A percentile compares a stretch with the other conserved stretches of the same genome.
Evolutionary conservation across 2,113 vertebrate species (phyloP).

Genomic region (Myrmophylax atrothorax): DNA sequence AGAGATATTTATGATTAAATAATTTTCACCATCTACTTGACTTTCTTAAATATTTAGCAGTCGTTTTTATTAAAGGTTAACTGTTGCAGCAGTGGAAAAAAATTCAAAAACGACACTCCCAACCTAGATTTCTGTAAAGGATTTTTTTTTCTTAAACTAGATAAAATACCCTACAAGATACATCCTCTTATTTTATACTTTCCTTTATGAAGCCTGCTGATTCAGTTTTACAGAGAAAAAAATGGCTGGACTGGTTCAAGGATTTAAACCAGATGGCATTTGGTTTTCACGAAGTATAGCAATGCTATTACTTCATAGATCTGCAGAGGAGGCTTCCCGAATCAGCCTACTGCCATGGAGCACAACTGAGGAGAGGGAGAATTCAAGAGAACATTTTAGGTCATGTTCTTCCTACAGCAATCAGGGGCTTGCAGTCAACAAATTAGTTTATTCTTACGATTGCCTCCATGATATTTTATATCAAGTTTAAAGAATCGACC

Average conservation of each 20-base stretch:
- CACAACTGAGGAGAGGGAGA: background rate
- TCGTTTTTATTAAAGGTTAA: slow-evolving; percentile 69
- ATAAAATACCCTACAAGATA: background rate
- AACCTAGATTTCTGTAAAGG: slow-evolving; percentile 55
- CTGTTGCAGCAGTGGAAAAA: slow-evolving; percentile 45
- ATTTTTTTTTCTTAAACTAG: background rate
- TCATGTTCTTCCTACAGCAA: slow-evolving; percentile 31
- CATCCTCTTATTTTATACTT: slow-evolving; percentile 28
- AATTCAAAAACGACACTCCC: slow-evolving; percentile 42
- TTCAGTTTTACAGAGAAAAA: slow-evolving; percentile 39
- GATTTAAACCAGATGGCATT: slow-evolving; percentile 66
- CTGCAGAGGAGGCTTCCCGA: background rate
- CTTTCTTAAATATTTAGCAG: slow-evolving; percentile 72
- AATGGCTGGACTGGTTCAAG: slow-evolving; percentile 26
- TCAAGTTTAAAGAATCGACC: slow-evolving; percentile 36
- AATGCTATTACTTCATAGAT: slow-evolving; percentile 46
- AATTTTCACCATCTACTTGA: slow-evolving; percentile 73
- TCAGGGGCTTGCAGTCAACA: slow-evolving; percentile 23
- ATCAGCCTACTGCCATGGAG: background rate
- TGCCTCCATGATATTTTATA: slow-evolving; percentile 34
- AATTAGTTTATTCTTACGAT: slow-evolving; percentile 51
- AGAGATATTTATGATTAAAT: slow-evolving; percentile 82
- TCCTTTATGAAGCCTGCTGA: slow-evolving; percentile 16
- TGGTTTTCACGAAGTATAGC: slow-evolving; percentile 60
- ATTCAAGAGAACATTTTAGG: slow-evolving; percentile 22